Evolutionary conservation across 2,113 vertebrate species (phyloP).

Genomic region (Hiodon alosoides): DNA sequence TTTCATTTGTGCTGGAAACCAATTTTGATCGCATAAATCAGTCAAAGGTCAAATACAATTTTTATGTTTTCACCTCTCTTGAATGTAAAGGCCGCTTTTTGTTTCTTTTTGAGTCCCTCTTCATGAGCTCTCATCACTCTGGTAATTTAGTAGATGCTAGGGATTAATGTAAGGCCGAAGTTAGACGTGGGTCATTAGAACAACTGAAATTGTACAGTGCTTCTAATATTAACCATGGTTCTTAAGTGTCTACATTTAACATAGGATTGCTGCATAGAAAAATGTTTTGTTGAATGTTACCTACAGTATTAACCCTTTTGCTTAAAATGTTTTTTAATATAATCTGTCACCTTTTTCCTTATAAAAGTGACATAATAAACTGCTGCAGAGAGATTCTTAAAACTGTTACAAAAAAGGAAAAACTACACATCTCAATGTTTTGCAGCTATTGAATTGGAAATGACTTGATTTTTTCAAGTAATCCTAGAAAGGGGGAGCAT

Average conservation of each 20-base stretch:
- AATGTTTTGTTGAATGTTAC: constrained; percentile 29
- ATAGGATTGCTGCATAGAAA: constrained; percentile 21
- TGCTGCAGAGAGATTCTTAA: constrained; percentile 72
- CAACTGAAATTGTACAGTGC: constrained; percentile 1
- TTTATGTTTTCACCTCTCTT: not conserved
- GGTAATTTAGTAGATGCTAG: not conserved
- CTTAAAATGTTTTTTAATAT: constrained; percentile 24
- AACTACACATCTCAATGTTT: constrained; percentile 98
- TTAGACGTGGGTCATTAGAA: constrained; percentile 6
- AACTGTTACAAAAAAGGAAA: constrained; percentile 58
- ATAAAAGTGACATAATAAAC: constrained; percentile 76
- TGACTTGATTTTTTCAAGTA: constrained; percentile 99
- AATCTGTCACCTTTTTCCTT: constrained; percentile 28
- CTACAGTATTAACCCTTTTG: constrained; percentile 29
- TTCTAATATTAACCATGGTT: constrained; percentile 13
- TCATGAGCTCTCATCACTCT: constrained; percentile 16
- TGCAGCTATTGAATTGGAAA: constrained; percentile 99
- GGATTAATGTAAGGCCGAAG: not conserved
- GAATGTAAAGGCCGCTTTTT: not conserved
- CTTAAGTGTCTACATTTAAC: constrained; percentile 19
- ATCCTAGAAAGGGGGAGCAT: constrained; percentile 98
- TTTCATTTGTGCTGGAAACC: not conserved
- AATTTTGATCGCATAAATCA: not conserved
- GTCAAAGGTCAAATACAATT: not conserved
- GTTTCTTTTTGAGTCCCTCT: not conserved